Percentiles rank a stretch among this genome's conserved stretches.
phyloP scores from a whole-genome alignment of 2,113 vertebrate species.

The Odocoileus hemionus region DNA sequence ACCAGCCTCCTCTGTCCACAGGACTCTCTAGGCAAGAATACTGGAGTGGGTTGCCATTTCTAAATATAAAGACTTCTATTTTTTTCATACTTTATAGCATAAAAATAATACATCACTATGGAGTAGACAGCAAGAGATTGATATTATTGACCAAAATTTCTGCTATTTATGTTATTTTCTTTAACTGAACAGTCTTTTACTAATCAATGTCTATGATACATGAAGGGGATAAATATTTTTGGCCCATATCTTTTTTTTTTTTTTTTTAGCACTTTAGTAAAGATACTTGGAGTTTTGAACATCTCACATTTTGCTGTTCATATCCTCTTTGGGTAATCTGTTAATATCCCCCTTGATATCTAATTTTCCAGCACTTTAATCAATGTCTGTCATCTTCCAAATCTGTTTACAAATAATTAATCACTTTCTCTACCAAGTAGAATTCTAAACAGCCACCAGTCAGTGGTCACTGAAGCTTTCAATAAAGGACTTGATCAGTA shows the following conservation, averaged over 20 bases:
- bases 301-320: background rate
- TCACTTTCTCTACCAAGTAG: background rate
- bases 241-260: no score
- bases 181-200: background rate
- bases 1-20: no score
- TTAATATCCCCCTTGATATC: background rate
- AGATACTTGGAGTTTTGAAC: background rate
- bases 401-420: background rate
- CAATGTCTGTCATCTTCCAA: background rate
- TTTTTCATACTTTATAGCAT: background rate
- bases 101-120: background rate
- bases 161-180: background rate
- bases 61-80: background rate
- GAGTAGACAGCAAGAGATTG: background rate
- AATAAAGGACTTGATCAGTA: background rate
- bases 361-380: background rate
- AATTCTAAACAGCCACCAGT: background rate
- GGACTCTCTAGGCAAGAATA: no score
- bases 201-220: background rate
- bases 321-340: background rate
- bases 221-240: background rate
- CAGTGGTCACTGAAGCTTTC: background rate
- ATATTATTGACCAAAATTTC: background rate
- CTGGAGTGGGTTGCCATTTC: no score
- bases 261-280: no score